Evolutionary conservation across 1,140 invertebrate species (phyloP).

Genomic region (Anastrepha obliqua): DNA sequence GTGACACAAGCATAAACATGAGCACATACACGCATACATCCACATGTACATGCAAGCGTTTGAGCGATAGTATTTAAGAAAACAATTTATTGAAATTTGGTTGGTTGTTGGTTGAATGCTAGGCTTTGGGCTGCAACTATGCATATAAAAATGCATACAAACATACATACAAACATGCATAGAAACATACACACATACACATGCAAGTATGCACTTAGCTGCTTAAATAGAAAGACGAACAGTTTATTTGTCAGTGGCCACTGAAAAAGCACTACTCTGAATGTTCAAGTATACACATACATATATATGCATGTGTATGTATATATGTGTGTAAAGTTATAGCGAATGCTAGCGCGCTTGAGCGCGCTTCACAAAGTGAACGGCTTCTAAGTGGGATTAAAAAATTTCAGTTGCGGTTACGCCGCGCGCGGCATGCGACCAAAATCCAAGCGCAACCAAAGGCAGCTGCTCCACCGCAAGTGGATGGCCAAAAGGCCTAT

Average conservation of each 20-base stretch:
- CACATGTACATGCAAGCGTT: not conserved
- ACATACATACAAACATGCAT: not conserved
- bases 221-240: too few species aligned
- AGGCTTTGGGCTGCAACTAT: not conserved
- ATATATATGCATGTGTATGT: not conserved
- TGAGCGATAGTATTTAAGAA: not conserved
- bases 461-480: not conserved
- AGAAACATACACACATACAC: not conserved
- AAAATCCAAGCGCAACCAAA: not conserved
- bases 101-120: slow-evolving; percentile 16
- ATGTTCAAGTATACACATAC: not conserved
- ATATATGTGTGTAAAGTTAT: not conserved
- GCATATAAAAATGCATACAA: not conserved
- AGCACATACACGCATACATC: not conserved
- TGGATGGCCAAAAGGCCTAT: not conserved
- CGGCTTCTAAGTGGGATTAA: slow-evolving; percentile 36
- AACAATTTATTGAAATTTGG: slow-evolving; percentile 43
- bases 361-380: not conserved
- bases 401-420: not conserved
- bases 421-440: not conserved
- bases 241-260: not conserved
- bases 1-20: not conserved
- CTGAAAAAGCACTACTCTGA: not conserved
- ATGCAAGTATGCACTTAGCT: not conserved
- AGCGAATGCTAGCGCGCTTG: not conserved